Evolutionary conservation across 2,888 invertebrate genomes (phyloP).

Genomic region (Gibbula magus): DNA sequence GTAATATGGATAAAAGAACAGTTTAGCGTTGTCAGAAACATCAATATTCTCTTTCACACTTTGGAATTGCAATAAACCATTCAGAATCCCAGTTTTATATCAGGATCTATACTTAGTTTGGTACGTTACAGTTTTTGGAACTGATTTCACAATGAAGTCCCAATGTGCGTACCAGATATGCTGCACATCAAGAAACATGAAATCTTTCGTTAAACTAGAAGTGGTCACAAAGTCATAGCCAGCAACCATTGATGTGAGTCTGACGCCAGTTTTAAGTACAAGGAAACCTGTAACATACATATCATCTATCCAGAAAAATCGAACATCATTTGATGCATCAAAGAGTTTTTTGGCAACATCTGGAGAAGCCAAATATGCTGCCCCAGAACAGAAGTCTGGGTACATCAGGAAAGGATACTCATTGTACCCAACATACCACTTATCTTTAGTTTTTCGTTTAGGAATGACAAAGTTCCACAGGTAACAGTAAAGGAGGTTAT

Average conservation of each 20-base stretch:
- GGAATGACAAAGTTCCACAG: conserved; percentile 46
- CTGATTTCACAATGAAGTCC: neutral
- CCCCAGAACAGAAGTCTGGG: conserved; percentile 61
- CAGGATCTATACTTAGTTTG: too few relatives aligned
- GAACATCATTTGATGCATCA: conserved; percentile 42
- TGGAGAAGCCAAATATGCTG: too few relatives aligned
- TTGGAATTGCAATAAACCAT: too few relatives aligned
- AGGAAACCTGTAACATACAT: conserved; percentile 63
- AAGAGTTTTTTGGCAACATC: conserved; percentile 14
- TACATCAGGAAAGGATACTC: conserved; percentile 57
- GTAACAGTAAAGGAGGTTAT: conserved; percentile 55
- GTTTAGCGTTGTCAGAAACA: too few relatives aligned
- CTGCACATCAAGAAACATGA: neutral
- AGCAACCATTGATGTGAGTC: neutral
- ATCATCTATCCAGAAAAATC: conserved; percentile 68
- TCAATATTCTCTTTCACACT: too few relatives aligned
- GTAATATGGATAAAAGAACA: too few relatives aligned
- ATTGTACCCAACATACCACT: too few relatives aligned
- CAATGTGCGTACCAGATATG: conserved; percentile 1
- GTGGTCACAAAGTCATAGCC: neutral
- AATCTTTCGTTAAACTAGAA: neutral
- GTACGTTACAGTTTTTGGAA: too few relatives aligned
- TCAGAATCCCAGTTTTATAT: neutral
- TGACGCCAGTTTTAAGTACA: conserved; percentile 38
- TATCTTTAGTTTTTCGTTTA: conserved; percentile 35